Evolutionary conservation across 2,888 invertebrate species (phyloP).

Genomic region (Emmelina monodactyla): DNA sequence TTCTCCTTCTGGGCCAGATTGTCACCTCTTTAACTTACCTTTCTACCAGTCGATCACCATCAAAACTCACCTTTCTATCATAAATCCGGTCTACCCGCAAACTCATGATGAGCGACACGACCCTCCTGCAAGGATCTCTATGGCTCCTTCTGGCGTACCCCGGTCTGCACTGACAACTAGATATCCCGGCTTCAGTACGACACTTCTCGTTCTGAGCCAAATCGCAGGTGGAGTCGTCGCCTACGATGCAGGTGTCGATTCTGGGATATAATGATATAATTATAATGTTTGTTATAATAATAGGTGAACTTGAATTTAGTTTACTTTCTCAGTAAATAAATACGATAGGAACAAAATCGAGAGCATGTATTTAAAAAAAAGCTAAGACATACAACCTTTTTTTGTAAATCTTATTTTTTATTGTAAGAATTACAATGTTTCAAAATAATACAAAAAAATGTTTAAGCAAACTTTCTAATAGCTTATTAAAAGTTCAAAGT

Average conservation of each 20-base stretch:
- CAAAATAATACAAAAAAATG: no score
- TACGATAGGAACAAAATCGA: no score
- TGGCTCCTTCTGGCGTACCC: conserved; percentile 76
- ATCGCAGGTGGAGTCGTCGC: conserved; percentile 91
- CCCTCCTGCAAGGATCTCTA: conserved; percentile 78
- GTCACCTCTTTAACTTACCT: no score
- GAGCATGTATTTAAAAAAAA: no score
- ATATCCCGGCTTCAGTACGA: conserved; percentile 71
- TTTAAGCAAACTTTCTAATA: no score
- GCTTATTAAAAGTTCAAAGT: no score
- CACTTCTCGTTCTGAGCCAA: conserved; percentile 88
- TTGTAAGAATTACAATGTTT: no score
- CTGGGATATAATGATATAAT: conserved; percentile 51
- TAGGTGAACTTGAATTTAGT: no score
- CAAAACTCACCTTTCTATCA: conserved; percentile 70
- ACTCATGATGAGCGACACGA: conserved; percentile 80
- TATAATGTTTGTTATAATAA: neutral
- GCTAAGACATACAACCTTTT: no score
- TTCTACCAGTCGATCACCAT: no score
- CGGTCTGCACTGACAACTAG: conserved; percentile 42
- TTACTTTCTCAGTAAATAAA: no score
- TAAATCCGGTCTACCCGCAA: conserved; percentile 84
- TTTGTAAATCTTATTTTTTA: no score
- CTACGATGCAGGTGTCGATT: conserved; percentile 94
- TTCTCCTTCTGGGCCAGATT: conserved; percentile 86